phyloP scores from a whole-genome alignment of 2,888 invertebrate species.

The Zelleria hepariella region DNA sequence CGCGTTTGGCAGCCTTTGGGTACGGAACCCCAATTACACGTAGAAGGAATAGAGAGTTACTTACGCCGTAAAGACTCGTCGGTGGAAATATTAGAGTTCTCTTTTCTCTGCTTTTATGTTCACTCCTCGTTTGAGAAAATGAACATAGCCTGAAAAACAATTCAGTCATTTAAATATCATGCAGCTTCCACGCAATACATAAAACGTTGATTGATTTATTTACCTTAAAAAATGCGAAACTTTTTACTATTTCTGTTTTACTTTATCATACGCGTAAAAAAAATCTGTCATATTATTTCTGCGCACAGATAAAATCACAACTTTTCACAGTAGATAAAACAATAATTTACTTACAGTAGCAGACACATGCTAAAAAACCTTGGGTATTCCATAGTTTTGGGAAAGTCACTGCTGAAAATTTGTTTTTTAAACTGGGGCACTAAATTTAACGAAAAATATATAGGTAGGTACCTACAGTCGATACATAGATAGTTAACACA shows the following conservation, averaged over 20 bases:
- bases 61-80: slow-evolving; percentile 61
- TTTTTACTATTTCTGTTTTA: too few species aligned
- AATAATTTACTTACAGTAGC: slow-evolving; percentile 12
- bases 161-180: too few species aligned
- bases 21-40: background rate
- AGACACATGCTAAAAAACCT: slow-evolving; percentile 4
- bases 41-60: slow-evolving; percentile 13
- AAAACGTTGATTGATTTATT: too few species aligned
- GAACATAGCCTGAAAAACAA: background rate
- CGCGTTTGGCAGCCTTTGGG: background rate
- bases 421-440: too few species aligned
- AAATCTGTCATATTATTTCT: too few species aligned
- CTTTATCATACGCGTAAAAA: too few species aligned
- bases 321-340: background rate
- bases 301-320: background rate
- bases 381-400: background rate
- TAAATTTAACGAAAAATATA: too few species aligned
- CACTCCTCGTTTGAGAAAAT: background rate
- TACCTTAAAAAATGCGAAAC: too few species aligned
- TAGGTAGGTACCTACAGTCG: too few species aligned
- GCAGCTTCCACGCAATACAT: too few species aligned
- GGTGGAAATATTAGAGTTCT: slow-evolving; percentile 53
- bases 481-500: background rate
- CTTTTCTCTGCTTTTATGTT: slow-evolving; percentile 49
- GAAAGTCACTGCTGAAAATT: background rate